Evolutionary conservation across 2,113 vertebrate species (phyloP), one percentile per base, ranked within the genome.

Genomic region (Mohoua ochrocephala): DNA sequence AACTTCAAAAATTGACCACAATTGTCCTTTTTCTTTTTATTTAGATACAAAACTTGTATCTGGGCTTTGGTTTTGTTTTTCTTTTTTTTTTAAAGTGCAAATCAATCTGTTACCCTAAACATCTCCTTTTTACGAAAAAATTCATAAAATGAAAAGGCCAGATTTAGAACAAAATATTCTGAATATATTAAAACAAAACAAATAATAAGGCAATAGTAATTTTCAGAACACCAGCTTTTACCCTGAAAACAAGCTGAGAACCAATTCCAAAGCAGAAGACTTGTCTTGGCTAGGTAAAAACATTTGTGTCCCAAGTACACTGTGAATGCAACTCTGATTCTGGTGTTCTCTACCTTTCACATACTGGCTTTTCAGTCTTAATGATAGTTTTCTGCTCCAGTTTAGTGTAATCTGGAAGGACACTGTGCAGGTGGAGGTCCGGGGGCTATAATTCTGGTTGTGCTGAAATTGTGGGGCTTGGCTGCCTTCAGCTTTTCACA

Each of bases 401-500:
- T 39, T 33, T 42, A 67, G 41, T 3, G 4, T 26, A 17, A 80
- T 33, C 28, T 85, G 68, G n/a, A 49, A 73, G 16, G 3, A 5
- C 13, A 5, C 3, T 31, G 5, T 10, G 21, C 11, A 67, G 15
- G 8, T 5, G 4, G n/a, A 61, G 17, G 11, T 60, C 31, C 0
- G 1, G 27, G 44, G 31, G 2, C 50, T 53, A 11, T 64, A 68
- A 49, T 90, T 70, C 45, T 76, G 33, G 8, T 39, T 53, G 16
- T 37, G 26, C n/a, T 65, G 78, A 85, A 91, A 53, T 17, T 84
- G 18, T 2, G 1, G 7, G 47, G 8, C 7, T n/a, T 73, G 56
- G 17, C n/a, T 86, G 50, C 39, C 31, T 83, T 57, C 24, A 69
- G 45, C 49, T 73, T 70, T 90, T 80, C 64, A 45, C 20, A n/a